These are phyloP conservation scores for Eurytoma adleriae DNA, from an alignment of 2,888 invertebrate genomes.

Conservation along the genomic window DNA sequence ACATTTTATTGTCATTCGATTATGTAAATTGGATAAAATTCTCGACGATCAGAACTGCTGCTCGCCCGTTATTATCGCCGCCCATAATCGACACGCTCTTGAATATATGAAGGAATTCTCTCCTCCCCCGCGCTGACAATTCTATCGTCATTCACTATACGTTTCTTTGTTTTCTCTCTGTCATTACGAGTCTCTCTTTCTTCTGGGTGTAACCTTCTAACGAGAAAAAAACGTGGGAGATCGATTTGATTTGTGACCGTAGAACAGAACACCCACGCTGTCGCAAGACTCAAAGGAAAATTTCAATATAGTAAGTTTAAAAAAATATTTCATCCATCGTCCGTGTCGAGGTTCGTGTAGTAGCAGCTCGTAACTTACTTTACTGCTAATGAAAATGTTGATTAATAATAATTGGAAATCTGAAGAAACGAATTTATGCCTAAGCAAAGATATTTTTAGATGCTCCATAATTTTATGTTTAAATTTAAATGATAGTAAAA, in stretches of 20 bases:
- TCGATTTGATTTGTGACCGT: constrained; percentile 24
- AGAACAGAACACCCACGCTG: background rate
- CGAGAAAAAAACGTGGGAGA: background rate
- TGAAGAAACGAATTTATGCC: too few species aligned
- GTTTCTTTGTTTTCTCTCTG: background rate
- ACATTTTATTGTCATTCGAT: constrained; percentile 37
- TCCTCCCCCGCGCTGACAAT: constrained; percentile 33
- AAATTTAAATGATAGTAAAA: too few species aligned
- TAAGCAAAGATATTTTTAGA: too few species aligned
- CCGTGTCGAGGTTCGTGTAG: too few species aligned
- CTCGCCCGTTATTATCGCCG: constrained; percentile 5
- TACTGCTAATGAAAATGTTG: too few species aligned
- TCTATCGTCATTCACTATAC: background rate
- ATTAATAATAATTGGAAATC: too few species aligned
- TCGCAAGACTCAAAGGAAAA: background rate
- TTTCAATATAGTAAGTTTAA: too few species aligned
- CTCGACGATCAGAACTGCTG: background rate
- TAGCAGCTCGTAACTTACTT: too few species aligned
- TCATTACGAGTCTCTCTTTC: background rate
- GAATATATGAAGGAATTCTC: background rate
- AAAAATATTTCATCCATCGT: constrained; percentile 6
- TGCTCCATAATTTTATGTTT: too few species aligned
- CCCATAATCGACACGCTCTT: constrained; percentile 22
- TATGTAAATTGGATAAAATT: constrained; percentile 38
- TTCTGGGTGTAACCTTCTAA: background rate